Percentiles rank a stretch among this genome's conserved stretches.
phyloP scores from a whole-genome alignment of 2,113 vertebrate species.

The Centropus unirufus region DNA sequence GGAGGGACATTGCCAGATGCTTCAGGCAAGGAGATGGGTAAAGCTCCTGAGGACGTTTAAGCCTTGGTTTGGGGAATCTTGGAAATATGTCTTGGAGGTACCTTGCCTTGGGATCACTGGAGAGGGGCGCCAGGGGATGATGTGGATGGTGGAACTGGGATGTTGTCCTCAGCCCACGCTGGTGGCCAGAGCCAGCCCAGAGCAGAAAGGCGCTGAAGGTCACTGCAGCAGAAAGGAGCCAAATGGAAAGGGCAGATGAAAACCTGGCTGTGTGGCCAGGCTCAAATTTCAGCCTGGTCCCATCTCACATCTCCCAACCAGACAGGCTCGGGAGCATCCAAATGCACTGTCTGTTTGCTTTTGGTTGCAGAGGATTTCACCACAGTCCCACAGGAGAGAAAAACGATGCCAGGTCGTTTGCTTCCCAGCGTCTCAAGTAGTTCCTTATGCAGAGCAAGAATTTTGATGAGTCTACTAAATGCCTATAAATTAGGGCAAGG shows the following conservation, averaged over 20 bases:
- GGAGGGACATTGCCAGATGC: not conserved
- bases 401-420: fast-evolving
- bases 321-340: fast-evolving
- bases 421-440: not conserved
- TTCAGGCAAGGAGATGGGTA: not conserved
- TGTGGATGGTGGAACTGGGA: not conserved
- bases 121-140: fast-evolving
- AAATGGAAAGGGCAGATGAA: not conserved
- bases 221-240: fast-evolving
- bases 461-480: slow-evolving; percentile 22
- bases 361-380: not conserved
- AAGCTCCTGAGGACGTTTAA: not conserved
- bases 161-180: not conserved
- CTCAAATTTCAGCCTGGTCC: not conserved
- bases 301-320: not conserved
- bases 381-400: not conserved
- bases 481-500: not conserved
- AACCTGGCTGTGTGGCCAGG: not conserved
- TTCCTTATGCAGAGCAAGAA: not conserved
- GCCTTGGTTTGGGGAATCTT: not conserved
- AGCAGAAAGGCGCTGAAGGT: not conserved
- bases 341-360: fast-evolving
- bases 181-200: fast-evolving
- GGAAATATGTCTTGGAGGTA: not conserved
- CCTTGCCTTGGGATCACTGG: not conserved